A percentile compares a stretch with the other conserved stretches of the same genome.
phyloP scores from a whole-genome alignment of 1,140 invertebrate genomes.

The Himalopsyche phryganea region DNA sequence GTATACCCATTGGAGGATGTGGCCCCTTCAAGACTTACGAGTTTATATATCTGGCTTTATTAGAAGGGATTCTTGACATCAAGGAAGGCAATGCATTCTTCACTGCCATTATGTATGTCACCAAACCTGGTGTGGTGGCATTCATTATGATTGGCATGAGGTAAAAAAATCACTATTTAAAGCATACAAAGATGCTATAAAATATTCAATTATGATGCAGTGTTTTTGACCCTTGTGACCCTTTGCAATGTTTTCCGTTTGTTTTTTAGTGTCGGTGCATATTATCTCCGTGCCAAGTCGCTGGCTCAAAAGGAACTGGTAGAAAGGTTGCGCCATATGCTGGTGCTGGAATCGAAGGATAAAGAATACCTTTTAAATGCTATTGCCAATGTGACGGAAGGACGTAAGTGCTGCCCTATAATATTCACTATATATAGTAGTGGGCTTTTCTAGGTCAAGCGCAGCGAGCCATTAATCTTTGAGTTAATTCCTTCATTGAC shows the following conservation, averaged over 20 bases:
- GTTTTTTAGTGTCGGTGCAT: conserved; percentile 61
- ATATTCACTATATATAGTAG: too few species aligned
- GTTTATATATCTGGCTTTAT: conserved; percentile 51
- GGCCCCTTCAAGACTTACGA: conserved; percentile 51
- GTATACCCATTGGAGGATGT: conserved; percentile 43
- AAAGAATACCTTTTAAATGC: conserved; percentile 69
- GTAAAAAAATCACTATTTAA: conserved; percentile 39
- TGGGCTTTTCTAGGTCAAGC: too few species aligned
- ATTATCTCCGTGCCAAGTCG: conserved; percentile 64
- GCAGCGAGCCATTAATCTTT: too few species aligned
- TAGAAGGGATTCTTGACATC: conserved; percentile 47
- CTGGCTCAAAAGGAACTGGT: conserved; percentile 63
- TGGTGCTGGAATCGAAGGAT: conserved; percentile 67
- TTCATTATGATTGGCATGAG: conserved; percentile 51
- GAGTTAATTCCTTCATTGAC: too few species aligned
- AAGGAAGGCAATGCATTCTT: conserved; percentile 44
- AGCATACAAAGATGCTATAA: not conserved
- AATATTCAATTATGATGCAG: not conserved
- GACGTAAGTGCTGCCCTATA: conserved; percentile 37
- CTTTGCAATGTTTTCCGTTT: not conserved
- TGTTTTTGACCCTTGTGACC: not conserved
- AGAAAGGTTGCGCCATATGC: conserved; percentile 62
- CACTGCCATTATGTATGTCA: conserved; percentile 44
- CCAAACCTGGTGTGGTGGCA: conserved; percentile 51
- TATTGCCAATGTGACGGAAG: conserved; percentile 52